Base-by-base conservation (phyloP, 2,888 invertebrate genomes). In the Rhamnusium bicolor region DNA sequence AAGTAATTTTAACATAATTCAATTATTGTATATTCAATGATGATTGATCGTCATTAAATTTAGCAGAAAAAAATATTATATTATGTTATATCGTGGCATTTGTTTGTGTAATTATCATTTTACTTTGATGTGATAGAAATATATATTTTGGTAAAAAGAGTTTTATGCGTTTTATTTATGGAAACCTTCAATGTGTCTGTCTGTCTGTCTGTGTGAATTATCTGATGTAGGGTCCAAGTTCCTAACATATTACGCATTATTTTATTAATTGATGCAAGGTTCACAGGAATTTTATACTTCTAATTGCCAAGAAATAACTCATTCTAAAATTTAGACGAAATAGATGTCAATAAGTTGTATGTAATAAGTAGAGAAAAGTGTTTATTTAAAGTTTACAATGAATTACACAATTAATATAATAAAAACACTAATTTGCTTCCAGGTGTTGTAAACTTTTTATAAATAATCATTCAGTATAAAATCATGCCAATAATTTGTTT, bases 401-500 rank as follows among this genome's bases (percentile, higher is more conserved):
- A 75, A 67, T 76, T 76, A 78, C 65, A 63, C 68, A 56, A 67
- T 70, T 75, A 67, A 66, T 61, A 70, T 68, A 72, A 58, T 40
- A 63, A 61, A 24, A 61, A 16, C 56, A 74, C 56, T 65, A 74
- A 74, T 74, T 69, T 72, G 72, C 81, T 82, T 82, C 81, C 81
- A 81, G 77, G 71, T 72, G 79, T 79, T 81, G 81, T 84, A 81
- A 84, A 82, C 81, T 82, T 81, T 80, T 81, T 74, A 80, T 79
- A 76, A 79, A 75, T 80, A 78, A 73, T 72, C 72, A 78, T 74
- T 78, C 78, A 76, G 81, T 85, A 86, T 84, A 86, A 85, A 84
- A 85, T 83, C 81, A 82, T 85, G 87, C 86, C 86, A 87, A 87
- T 87, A 86, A 86, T 86, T 86, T 80, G 79, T 80, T 78, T 70